Percentiles rank a stretch among this genome's conserved stretches.
phyloP scores from a whole-genome alignment of 2,888 invertebrate species.

The Scrobipalpa atriplicella region DNA sequence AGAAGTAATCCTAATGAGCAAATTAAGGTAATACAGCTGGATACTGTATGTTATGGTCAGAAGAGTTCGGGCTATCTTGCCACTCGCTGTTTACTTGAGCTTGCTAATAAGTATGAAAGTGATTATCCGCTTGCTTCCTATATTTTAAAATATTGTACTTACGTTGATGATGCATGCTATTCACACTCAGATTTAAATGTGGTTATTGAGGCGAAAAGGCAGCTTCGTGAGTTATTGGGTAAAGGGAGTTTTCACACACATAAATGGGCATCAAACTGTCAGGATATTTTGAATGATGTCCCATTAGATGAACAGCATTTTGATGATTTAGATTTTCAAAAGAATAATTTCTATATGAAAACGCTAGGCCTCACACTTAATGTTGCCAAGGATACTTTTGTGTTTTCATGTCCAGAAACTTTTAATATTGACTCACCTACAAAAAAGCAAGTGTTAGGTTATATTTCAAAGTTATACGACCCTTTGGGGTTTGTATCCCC shows the following conservation, averaged over 20 bases:
- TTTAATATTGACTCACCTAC: slow-evolving; percentile 17
- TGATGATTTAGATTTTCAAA: too few relatives aligned
- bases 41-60: background rate
- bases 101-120: background rate
- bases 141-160: too few relatives aligned
- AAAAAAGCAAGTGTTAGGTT: slow-evolving; percentile 34
- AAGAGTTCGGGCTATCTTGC: background rate
- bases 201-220: background rate
- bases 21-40: too few relatives aligned
- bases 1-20: too few relatives aligned
- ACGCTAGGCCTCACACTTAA: background rate
- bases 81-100: background rate
- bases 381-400: slow-evolving; percentile 14
- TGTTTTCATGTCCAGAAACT: slow-evolving; percentile 22
- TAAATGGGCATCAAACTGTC: background rate
- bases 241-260: background rate
- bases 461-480: slow-evolving; percentile 35
- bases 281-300: background rate
- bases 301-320: background rate
- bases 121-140: background rate
- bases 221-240: too few relatives aligned
- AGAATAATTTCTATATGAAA: background rate
- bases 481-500: slow-evolving; percentile 35
- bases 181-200: background rate
- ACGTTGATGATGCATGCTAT: too few relatives aligned